Evolutionary conservation across 2,113 vertebrate genomes (phyloP).

Genomic region (Silurus glanis): DNA sequence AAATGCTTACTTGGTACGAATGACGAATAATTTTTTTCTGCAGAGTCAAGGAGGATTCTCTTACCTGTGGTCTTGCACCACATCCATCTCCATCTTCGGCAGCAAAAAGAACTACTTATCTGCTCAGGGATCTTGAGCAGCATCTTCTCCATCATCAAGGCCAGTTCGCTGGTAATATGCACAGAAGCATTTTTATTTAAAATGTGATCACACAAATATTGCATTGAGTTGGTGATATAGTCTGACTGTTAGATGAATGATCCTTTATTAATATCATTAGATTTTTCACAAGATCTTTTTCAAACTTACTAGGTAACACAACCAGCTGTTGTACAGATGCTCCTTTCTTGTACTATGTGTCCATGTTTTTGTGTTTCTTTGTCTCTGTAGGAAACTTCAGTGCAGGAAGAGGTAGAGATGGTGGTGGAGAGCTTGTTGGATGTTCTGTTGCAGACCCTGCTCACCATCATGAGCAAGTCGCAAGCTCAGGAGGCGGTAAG

Average conservation of each 20-base stretch:
- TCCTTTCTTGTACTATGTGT: no score
- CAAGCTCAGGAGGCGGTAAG: conserved; percentile 99
- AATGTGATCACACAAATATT: neutral
- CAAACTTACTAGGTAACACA: no score
- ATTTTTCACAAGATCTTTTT: neutral
- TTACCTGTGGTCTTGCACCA: conserved; percentile 96
- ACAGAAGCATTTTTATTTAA: neutral
- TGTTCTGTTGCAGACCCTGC: conserved; percentile 94
- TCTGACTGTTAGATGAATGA: neutral
- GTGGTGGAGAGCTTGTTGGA: conserved; percentile 98
- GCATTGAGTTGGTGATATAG: neutral
- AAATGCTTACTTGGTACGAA: neutral
- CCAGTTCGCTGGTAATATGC: conserved; percentile 72
- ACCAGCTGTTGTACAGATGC: no score
- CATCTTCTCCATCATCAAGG: conserved; percentile 94
- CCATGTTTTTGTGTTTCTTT: neutral
- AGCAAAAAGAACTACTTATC: conserved; percentile 96
- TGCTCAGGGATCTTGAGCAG: conserved; percentile 97
- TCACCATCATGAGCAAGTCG: conserved; percentile 98
- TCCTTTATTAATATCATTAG: neutral
- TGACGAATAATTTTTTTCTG: neutral
- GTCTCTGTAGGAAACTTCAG: conserved; percentile 83
- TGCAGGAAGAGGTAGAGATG: conserved; percentile 98
- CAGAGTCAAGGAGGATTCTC: conserved; percentile 94
- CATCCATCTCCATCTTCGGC: conserved; percentile 93